Percentiles rank a stretch among this genome's conserved stretches.
phyloP scores from a whole-genome alignment of 2,888 invertebrate species.

The Tipula lateralis region DNA sequence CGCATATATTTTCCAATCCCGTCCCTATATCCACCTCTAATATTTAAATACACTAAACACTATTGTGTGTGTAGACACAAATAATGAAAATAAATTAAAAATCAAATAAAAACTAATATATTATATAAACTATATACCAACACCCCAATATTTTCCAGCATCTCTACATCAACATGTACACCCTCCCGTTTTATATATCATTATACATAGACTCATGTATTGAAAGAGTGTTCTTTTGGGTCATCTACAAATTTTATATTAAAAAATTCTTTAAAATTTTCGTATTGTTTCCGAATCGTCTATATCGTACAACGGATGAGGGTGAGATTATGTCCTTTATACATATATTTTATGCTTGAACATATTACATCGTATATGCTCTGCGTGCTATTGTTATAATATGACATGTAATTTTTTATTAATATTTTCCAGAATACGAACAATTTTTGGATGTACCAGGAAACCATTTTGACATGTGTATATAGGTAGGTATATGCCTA shows the following conservation, averaged over 20 bases:
- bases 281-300: neutral
- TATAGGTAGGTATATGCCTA: too few relatives aligned
- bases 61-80: neutral
- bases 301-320: neutral
- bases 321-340: neutral
- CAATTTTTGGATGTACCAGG: neutral
- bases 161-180: neutral
- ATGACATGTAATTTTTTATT: neutral
- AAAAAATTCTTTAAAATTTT: neutral
- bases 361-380: neutral
- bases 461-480: neutral
- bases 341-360: neutral
- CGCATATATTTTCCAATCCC: too few relatives aligned
- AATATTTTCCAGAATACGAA: neutral
- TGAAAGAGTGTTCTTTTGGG: neutral
- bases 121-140: neutral
- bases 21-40: too few relatives aligned
- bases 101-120: neutral
- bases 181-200: too few relatives aligned
- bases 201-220: neutral
- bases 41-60: neutral
- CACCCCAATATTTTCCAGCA: neutral
- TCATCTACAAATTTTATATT: slow-evolving; percentile 11
- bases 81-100: slow-evolving; percentile 19
- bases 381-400: neutral